phyloP scores from a whole-genome alignment of 2,797 vertebrate genomes.

The Gallinago nigripennis region DNA sequence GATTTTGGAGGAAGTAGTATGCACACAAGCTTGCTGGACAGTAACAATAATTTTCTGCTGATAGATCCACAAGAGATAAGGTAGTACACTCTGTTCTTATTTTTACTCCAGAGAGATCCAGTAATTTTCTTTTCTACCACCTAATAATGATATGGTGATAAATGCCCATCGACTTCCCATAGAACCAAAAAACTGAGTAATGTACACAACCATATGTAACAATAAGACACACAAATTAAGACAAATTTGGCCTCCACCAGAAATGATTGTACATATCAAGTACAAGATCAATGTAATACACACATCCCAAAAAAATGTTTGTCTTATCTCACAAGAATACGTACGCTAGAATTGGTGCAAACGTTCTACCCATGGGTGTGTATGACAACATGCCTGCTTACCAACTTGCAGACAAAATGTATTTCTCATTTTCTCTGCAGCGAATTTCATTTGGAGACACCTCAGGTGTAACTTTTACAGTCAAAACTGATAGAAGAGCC shows the following conservation, averaged over 20 bases:
- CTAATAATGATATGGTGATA: background rate
- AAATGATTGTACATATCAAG: background rate
- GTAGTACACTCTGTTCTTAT: fast-evolving
- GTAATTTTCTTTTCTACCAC: background rate
- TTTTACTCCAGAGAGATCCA: background rate
- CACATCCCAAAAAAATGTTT: fast-evolving
- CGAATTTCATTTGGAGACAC: background rate
- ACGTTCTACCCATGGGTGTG: background rate
- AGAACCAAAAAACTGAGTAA: background rate
- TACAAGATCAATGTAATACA: background rate
- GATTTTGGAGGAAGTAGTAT: background rate
- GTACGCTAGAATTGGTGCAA: background rate
- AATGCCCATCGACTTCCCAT: background rate
- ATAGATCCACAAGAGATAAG: background rate
- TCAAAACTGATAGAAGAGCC: background rate
- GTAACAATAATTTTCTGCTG: background rate
- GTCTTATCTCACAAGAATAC: background rate
- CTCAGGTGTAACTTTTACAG: background rate
- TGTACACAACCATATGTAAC: background rate
- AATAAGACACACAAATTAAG: background rate
- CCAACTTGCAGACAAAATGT: background rate
- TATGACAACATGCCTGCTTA: background rate
- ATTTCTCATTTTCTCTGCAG: background rate
- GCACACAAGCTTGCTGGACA: background rate
- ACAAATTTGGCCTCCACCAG: background rate